Base-by-base conservation (phyloP, 2,113 vertebrate species). In the Delphinapterus leucas region DNA sequence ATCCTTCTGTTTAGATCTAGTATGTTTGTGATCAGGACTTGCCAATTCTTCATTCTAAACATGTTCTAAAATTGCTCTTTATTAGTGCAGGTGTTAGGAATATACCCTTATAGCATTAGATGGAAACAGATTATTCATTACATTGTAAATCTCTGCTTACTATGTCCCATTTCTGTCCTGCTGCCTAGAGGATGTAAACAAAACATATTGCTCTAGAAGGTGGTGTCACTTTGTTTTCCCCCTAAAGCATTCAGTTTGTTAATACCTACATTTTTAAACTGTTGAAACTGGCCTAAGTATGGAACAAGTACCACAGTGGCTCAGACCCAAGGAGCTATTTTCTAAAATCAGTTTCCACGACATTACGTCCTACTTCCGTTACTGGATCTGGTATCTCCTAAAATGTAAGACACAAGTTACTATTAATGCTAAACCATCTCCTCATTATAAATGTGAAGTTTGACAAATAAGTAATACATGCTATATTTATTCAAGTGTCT, bases 351-450 rank as follows among this genome's bases (percentile, higher is more conserved):
- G 1, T 81, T 92, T 90, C 92, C 73, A 36, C 84, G 49, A 91
- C 96, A 96, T 96, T 98, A 96, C 81, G 96, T 87, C 96, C 96
- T 85, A 68, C 53, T 97, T 96, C 73, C 47, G 18, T 97, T 76
- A 55, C 96, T 92, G 91, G 15, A 36, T 96, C 1, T 58, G 88
- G 88, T 97, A 14, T 93, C 87, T 87, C 87, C 63, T 73, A 58
- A 96, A 96, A 92, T 96, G 44, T 86, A 96, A 97, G 83, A 88
- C 96, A 83, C 93, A 68, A 61, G 4, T 81, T 97, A 88, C 38
- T 82, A 36, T 98, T 98, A 96, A 79, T 90, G 97, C 95, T 85
- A 95, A 94, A 82, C 83, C 87, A 89, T 89, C 88, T 98, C 96
- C 81, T 98, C 96, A 88, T 92, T 95, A 60, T 96, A 93, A 98